These are phyloP conservation scores for Microcebus griseorufus DNA, from an alignment of 2,113 vertebrate genomes.

Conservation along the genomic window DNA sequence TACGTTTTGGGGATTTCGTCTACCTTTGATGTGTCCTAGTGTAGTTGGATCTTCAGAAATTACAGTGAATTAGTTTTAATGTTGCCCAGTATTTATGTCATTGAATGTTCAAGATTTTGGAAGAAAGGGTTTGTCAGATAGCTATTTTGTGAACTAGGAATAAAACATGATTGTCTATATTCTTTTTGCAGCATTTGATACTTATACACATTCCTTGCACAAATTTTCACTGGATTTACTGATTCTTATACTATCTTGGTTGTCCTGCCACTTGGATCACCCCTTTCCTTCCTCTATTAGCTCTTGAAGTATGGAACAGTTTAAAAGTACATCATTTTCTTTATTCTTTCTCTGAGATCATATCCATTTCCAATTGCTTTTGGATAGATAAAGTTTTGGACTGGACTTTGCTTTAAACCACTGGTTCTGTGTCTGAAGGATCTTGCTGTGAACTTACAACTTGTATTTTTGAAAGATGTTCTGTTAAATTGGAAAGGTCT, in stretches of 20 bases:
- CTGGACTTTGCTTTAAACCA: not conserved
- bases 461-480: not conserved
- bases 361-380: not conserved
- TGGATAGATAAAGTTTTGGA: not conserved
- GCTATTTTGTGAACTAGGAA: slow-evolving; percentile 9
- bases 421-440: not conserved
- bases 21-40: not conserved
- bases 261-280: not conserved
- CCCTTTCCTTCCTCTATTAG: not conserved
- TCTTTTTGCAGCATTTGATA: not conserved
- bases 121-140: not conserved
- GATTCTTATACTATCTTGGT: not conserved
- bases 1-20: not conserved
- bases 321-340: not conserved
- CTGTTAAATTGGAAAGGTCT: not conserved
- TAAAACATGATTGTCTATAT: not conserved
- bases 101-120: not conserved
- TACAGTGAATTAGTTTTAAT: not conserved
- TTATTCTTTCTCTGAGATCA: not conserved
- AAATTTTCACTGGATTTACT: not conserved
- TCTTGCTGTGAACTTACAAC: not conserved
- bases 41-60: not conserved
- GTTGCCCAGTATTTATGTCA: not conserved
- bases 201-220: not conserved
- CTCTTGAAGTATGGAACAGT: not conserved